A percentile compares a stretch with the other conserved stretches of the same genome.
phyloP scores from a whole-genome alignment of 1,140 invertebrate genomes.

The Spodoptera frugiperda region DNA sequence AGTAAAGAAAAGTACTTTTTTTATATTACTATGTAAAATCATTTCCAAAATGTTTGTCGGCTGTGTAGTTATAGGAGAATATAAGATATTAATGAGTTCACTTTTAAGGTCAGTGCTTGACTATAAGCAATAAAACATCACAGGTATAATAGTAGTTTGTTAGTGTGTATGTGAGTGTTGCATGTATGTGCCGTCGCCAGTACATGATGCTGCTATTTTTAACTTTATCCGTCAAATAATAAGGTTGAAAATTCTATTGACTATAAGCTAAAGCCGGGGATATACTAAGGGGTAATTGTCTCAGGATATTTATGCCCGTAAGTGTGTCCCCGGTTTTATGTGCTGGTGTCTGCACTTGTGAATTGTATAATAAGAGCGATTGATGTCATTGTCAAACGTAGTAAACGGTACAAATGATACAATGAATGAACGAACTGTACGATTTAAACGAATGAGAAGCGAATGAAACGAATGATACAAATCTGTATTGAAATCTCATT shows the following conservation, averaged over 20 bases:
- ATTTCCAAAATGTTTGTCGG: slow-evolving; percentile 48
- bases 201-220: too few relatives aligned
- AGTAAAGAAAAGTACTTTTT: background rate
- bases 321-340: too few relatives aligned
- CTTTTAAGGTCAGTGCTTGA: slow-evolving; percentile 17
- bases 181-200: too few relatives aligned
- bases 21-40: slow-evolving; percentile 19
- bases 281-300: too few relatives aligned
- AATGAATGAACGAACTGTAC: slow-evolving; percentile 24
- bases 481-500: slow-evolving; percentile 18
- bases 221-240: too few relatives aligned
- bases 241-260: too few relatives aligned
- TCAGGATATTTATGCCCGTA: too few relatives aligned
- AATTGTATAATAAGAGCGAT: background rate
- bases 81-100: slow-evolving; percentile 43
- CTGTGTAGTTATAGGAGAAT: slow-evolving; percentile 45
- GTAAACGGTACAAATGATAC: slow-evolving; percentile 20
- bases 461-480: slow-evolving; percentile 17
- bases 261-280: too few relatives aligned
- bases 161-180: background rate
- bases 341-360: background rate
- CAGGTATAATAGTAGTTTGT: slow-evolving; percentile 22
- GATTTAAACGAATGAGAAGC: background rate
- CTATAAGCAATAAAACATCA: slow-evolving; percentile 38
- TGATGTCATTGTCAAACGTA: background rate